Evolutionary conservation across 2,888 invertebrate genomes (phyloP).

Genomic region (Ditula angustiorana): DNA sequence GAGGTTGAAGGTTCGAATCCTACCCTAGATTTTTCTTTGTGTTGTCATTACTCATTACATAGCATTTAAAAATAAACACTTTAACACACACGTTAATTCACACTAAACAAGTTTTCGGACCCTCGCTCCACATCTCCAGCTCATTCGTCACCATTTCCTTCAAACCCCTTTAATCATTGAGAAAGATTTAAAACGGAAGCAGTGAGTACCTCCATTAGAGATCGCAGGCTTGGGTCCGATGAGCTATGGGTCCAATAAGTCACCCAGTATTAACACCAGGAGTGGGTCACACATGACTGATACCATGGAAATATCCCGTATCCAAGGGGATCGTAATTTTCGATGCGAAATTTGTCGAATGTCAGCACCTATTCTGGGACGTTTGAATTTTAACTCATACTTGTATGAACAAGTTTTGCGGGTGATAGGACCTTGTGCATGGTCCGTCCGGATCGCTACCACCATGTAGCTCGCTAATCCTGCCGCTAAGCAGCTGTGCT

Average conservation of each 20-base stretch:
- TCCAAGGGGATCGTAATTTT: constrained; percentile 43
- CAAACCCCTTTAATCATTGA: constrained; percentile 24
- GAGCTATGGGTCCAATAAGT: constrained; percentile 79
- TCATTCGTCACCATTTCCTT: neutral
- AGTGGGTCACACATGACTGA: constrained; percentile 78
- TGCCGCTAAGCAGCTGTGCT: too few species aligned
- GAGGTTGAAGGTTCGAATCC: too few species aligned
- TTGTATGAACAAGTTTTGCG: too few species aligned
- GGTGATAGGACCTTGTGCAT: too few species aligned
- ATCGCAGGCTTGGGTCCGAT: constrained; percentile 57
- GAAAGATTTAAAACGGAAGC: constrained; percentile 37
- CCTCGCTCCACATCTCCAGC: neutral
- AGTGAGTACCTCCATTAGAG: constrained; percentile 26
- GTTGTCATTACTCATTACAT: too few species aligned
- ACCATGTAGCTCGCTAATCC: too few species aligned
- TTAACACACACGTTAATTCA: too few species aligned
- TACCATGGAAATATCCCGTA: constrained; percentile 72
- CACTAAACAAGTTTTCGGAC: too few species aligned
- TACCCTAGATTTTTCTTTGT: too few species aligned
- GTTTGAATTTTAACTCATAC: too few species aligned
- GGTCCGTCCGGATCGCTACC: too few species aligned
- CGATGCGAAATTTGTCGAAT: constrained; percentile 41
- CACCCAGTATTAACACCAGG: constrained; percentile 77
- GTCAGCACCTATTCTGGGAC: constrained; percentile 11
- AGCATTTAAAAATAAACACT: too few species aligned